These are phyloP conservation scores for Caenorhabditis angaria DNA, from an alignment of 2,888 invertebrate genomes.

Conservation along the genomic window DNA sequence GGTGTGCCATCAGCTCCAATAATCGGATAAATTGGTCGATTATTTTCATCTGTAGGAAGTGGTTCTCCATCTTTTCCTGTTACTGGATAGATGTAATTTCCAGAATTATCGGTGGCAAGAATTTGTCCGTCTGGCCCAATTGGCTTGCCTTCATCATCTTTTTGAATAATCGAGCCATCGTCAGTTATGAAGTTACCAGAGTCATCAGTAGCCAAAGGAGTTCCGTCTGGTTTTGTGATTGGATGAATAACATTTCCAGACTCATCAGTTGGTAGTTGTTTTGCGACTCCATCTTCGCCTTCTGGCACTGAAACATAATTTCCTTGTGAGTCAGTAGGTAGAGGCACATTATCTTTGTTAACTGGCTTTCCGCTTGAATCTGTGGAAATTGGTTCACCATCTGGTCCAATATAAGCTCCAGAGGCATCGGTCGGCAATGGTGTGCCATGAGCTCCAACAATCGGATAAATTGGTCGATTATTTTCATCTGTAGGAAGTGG, in stretches of 20 bases:
- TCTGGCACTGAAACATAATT: constrained; percentile 9
- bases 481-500: constrained; percentile 22
- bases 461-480: constrained; percentile 11
- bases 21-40: constrained; percentile 8
- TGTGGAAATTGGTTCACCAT: constrained; percentile 2
- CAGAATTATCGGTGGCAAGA: constrained; percentile 7
- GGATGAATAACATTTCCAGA: constrained; percentile 11
- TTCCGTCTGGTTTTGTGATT: constrained; percentile 11
- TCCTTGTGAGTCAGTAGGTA: constrained; percentile 13
- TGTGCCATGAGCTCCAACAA: constrained; percentile 12
- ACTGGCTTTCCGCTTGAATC: constrained; percentile 10
- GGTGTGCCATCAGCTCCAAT: constrained; percentile 11
- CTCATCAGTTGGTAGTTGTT: constrained; percentile 9
- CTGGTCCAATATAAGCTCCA: constrained; percentile 7
- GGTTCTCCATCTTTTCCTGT: constrained; percentile 47
- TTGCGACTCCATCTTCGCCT: neutral
- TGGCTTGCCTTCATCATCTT: constrained; percentile 11
- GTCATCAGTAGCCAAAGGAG: constrained; percentile 6
- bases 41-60: constrained; percentile 13
- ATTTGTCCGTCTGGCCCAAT: constrained; percentile 11
- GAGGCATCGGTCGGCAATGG: constrained; percentile 30
- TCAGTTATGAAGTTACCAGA: constrained; percentile 8
- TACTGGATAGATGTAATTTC: constrained; percentile 9
- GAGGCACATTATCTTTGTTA: constrained; percentile 3
- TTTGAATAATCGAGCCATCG: constrained; percentile 10